Percentiles rank a stretch among this genome's conserved stretches.
Evolutionary conservation across 2,113 vertebrate species (phyloP).

Genomic region (Rhea pennata): DNA sequence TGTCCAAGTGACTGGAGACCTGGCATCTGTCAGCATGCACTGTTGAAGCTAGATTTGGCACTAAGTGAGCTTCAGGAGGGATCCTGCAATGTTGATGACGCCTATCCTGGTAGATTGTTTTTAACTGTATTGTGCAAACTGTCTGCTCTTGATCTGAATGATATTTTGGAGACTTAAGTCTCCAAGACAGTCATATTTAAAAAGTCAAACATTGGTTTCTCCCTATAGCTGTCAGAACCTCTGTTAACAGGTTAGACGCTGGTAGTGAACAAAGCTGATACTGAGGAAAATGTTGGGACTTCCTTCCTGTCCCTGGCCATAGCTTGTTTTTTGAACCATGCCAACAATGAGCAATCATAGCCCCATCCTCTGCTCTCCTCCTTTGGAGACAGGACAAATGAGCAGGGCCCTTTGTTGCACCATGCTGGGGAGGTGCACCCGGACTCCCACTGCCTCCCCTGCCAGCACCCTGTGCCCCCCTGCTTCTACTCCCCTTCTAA

Average conservation of each 20-base stretch:
- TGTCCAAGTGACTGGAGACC: not conserved
- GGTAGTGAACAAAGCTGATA: no score
- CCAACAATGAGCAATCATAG: not conserved
- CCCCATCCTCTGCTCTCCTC: not conserved
- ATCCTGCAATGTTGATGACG: not conserved
- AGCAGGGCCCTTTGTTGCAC: rapidly evolving
- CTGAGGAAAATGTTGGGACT: not conserved
- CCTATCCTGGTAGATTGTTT: not conserved
- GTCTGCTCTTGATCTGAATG: not conserved
- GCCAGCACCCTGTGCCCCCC: not conserved
- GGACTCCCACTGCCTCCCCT: not conserved
- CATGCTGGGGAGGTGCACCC: not conserved
- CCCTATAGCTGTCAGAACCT: not conserved
- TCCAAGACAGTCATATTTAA: no score
- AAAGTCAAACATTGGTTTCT: not conserved
- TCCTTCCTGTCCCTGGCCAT: not conserved
- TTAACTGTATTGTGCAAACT: not conserved
- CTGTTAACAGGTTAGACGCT: not conserved
- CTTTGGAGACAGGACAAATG: not conserved
- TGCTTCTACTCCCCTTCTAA: not conserved
- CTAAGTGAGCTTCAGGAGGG: not conserved
- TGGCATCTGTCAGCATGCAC: not conserved
- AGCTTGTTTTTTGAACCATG: not conserved
- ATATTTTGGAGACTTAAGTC: not conserved
- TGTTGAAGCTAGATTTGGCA: not conserved